Percentiles rank a stretch among this genome's conserved stretches.
phyloP scores from a whole-genome alignment of 2,888 invertebrate genomes.

The Eudasyphora cyanicolor region DNA sequence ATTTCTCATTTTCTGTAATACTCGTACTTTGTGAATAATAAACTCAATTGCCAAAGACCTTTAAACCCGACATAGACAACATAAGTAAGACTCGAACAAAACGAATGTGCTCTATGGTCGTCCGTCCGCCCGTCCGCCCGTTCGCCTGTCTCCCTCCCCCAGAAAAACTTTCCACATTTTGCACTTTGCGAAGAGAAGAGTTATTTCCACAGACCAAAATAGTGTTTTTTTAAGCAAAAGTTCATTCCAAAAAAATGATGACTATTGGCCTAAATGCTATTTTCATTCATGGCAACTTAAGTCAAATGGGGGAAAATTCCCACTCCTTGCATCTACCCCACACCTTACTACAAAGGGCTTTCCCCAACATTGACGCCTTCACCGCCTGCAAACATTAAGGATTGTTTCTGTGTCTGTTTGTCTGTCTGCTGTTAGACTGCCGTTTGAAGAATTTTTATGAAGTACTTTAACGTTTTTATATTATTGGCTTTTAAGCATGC shows the following conservation, averaged over 20 bases:
- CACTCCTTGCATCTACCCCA: constrained; percentile 10
- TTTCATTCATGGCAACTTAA: constrained; percentile 2
- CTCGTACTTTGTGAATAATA: constrained; percentile 48
- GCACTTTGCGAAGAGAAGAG: not conserved
- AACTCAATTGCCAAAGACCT: constrained; percentile 45
- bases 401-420: constrained; percentile 33
- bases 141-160: too few relatives aligned
- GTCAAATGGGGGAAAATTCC: constrained; percentile 22
- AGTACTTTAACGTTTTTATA: constrained; percentile 59
- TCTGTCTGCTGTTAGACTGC: not conserved
- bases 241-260: constrained; percentile 29
- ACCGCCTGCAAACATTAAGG: constrained; percentile 40
- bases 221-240: constrained; percentile 9
- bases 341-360: constrained; percentile 4
- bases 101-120: too few relatives aligned
- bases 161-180: not conserved
- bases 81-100: constrained; percentile 25
- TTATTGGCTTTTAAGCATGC: constrained; percentile 64
- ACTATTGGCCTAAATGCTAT: constrained; percentile 49
- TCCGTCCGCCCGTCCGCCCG: not conserved
- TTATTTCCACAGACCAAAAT: constrained; percentile 8
- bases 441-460: constrained; percentile 46
- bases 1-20: constrained; percentile 18
- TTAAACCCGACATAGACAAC: constrained; percentile 37
- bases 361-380: not conserved